Evolutionary conservation across 2,113 vertebrate genomes (phyloP).

Genomic region (Plotosus lineatus): DNA sequence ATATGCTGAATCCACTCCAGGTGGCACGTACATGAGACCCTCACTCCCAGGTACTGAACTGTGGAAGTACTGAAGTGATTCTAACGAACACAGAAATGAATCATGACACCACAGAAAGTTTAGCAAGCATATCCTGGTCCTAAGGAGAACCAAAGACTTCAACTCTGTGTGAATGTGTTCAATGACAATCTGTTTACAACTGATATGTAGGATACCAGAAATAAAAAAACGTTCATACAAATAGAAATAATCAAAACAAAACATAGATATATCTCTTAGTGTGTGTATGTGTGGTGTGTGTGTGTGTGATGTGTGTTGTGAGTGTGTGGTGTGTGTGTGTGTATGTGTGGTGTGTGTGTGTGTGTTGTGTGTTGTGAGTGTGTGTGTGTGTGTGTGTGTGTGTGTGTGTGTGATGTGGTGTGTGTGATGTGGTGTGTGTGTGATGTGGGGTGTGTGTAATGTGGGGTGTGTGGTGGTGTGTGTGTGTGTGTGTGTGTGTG

Average conservation of each 20-base stretch:
- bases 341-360: too few relatives aligned
- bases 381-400: background rate
- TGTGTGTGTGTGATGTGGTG: background rate
- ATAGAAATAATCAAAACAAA: constrained; percentile 45
- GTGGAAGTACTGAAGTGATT: background rate
- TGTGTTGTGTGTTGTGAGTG: constrained; percentile 20
- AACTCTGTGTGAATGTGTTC: background rate
- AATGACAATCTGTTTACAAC: constrained; percentile 21
- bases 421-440: too few relatives aligned
- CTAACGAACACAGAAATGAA: background rate
- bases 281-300: too few relatives aligned
- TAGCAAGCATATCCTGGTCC: background rate
- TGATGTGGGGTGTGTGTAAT: too few relatives aligned
- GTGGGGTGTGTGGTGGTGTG: too few relatives aligned
- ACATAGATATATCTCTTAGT: background rate
- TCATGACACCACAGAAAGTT: background rate
- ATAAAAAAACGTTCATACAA: constrained; percentile 40
- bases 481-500: background rate
- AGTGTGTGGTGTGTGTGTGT: too few relatives aligned
- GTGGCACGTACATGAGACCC: too few relatives aligned
- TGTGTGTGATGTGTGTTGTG: too few relatives aligned
- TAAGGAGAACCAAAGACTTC: background rate
- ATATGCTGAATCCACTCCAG: background rate
- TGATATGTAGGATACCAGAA: constrained; percentile 35
- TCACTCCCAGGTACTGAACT: background rate